Evolutionary conservation across 2,797 vertebrate genomes (phyloP), one percentile per base, ranked within the genome.

Genomic region (Onychomys torridus): DNA sequence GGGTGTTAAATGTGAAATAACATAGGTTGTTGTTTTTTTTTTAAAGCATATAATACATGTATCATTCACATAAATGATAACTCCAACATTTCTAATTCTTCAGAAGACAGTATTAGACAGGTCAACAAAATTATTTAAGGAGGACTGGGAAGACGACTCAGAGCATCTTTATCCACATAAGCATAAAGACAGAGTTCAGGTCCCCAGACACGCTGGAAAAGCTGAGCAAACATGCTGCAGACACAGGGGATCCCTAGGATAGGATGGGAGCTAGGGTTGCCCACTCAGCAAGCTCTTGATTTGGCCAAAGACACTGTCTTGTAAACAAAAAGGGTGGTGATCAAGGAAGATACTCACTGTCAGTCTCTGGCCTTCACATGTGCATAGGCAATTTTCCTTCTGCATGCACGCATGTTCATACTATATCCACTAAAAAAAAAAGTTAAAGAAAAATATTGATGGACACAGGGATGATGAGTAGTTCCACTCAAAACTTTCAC

Each of bases 1-100:
- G 27, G 85, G 85, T 79, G 82, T 4, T 40, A 0, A 67, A 65
- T 4, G 92, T 97, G n/a, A 71, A 49, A 88, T 94, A 84, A 73
- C 11, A 77, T 1, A 40, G 0, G 14, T 40, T 52, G n/a, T n/a
- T n/a, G n/a, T n/a, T 61, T 71, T 69, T 69, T 37, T 69, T 67
- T 37, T 59, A 16, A 65, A 12, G 12, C 85, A 79, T 40, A 90
- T 97, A 97, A 96, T 40, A 19, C 73, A 69, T 61, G 55, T 86
- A 23, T 90, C 0, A 93, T 17, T 17, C 34, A 67, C 9, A 37
- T 40, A 81, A 93, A 3, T 84, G 0, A 6, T 43, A 82, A 55
- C 71, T 83, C n/a, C 57, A 63, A 17, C 21, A 49, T 82, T 90
- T 94, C 73, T 82, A 46, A 37, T 89, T 86, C 81, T 81, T 97